phyloP scores from a whole-genome alignment of 2,888 invertebrate genomes.

The Thera britannica region DNA sequence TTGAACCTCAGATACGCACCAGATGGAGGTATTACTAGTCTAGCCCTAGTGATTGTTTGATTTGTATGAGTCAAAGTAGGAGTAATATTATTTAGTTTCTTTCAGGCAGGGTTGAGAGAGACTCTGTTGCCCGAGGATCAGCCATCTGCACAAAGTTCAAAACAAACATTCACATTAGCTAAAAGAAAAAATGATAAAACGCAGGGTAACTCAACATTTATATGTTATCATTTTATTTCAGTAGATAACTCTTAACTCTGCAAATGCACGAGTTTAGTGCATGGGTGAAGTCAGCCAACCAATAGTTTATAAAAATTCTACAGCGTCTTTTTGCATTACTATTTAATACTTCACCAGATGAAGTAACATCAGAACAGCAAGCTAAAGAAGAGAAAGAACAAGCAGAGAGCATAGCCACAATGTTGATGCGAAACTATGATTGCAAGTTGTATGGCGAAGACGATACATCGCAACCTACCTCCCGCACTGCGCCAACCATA shows the following conservation, averaged over 20 bases:
- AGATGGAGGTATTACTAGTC: slow-evolving; percentile 67
- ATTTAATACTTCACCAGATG: slow-evolving; percentile 47
- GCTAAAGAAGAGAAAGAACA: slow-evolving; percentile 69
- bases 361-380: slow-evolving; percentile 56
- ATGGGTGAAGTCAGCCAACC: too few species aligned
- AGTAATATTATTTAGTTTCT: slow-evolving; percentile 28
- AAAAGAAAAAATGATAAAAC: slow-evolving; percentile 67
- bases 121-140: slow-evolving; percentile 64
- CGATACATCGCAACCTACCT: slow-evolving; percentile 78
- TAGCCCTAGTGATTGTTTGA: slow-evolving; percentile 13
- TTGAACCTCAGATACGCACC: slow-evolving; percentile 35
- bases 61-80: slow-evolving; percentile 8
- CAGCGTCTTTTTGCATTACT: too few species aligned
- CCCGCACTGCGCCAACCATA: slow-evolving; percentile 68
- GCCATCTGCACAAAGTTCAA: slow-evolving; percentile 55
- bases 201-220: slow-evolving; percentile 47
- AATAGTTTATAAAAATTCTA: too few species aligned
- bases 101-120: slow-evolving; percentile 65
- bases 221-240: too few species aligned
- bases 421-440: slow-evolving; percentile 71
- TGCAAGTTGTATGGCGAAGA: slow-evolving; percentile 73
- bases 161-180: slow-evolving; percentile 53
- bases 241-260: too few species aligned
- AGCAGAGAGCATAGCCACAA: slow-evolving; percentile 62
- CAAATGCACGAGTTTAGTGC: too few species aligned